Percentiles rank a stretch among this genome's conserved stretches.
Conservation (phyloP, 1,140 invertebrate species). For the Heliconius melpomene region DNA sequence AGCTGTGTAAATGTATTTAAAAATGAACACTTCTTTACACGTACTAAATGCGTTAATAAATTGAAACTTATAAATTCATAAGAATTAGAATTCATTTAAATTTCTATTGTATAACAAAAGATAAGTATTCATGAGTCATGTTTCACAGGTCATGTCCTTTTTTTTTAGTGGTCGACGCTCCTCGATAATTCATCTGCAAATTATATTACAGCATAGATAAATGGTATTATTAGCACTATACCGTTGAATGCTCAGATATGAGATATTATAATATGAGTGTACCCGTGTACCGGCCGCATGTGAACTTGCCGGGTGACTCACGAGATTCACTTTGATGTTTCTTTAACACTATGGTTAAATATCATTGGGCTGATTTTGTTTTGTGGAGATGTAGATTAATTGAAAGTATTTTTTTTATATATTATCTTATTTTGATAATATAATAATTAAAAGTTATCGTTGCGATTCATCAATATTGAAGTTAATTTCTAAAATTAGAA, state of each 20-base stretch:
- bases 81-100: background rate
- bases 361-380: conserved; percentile 22
- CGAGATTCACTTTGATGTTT: conserved; percentile 28
- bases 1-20: conserved; percentile 11
- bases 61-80: background rate
- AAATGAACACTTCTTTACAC: background rate
- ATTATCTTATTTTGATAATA: background rate
- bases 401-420: background rate
- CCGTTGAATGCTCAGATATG: conserved; percentile 20
- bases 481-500: conserved; percentile 1
- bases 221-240: conserved; percentile 27
- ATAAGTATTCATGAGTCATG: background rate
- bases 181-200: background rate
- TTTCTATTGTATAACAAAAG: background rate
- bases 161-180: background rate
- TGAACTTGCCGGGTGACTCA: conserved; percentile 37
- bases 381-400: background rate
- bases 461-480: background rate
- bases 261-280: background rate
- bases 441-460: background rate
- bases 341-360: conserved; percentile 26
- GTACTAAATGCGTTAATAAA: background rate
- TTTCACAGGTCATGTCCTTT: background rate
- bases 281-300: conserved; percentile 32
- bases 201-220: conserved; percentile 27